These are phyloP conservation scores for Paracentrotus lividus DNA, from an alignment of 53 echinoderm and acorn worm species.

Conservation along the genomic window DNA sequence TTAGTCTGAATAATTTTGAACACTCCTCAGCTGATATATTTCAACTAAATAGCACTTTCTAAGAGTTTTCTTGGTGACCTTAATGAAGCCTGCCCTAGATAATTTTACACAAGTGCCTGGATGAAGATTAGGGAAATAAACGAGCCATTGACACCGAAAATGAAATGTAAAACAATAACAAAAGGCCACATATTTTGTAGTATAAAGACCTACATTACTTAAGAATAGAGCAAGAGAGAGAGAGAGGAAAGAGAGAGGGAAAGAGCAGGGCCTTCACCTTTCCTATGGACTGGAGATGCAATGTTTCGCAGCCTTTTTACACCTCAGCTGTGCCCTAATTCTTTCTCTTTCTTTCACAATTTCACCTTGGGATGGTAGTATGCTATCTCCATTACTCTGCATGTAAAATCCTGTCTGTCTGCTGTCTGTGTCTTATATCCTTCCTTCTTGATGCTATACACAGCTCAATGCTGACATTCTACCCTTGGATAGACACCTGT, in stretches of 20 bases:
- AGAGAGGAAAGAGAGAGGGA: not conserved
- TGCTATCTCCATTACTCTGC: conserved; percentile 55
- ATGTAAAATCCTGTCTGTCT: conserved; percentile 67
- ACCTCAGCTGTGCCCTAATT: conserved; percentile 14
- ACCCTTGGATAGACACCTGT: conserved; percentile 25
- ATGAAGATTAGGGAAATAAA: not conserved
- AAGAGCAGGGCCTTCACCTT: conserved; percentile 52
- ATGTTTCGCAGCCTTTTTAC: conserved; percentile 17
- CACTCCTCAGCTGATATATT: no score
- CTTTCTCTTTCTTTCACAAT: conserved; percentile 6
- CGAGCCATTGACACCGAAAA: no score
- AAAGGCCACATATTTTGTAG: not conserved
- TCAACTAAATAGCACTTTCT: no score
- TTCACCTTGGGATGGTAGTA: conserved; percentile 56
- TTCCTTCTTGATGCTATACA: conserved; percentile 52
- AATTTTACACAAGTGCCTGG: not conserved
- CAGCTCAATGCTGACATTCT: not conserved
- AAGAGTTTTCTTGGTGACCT: not conserved
- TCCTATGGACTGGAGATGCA: not conserved
- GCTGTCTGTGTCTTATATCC: conserved; percentile 57
- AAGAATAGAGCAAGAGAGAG: no score
- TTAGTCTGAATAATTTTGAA: no score
- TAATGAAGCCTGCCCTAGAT: not conserved
- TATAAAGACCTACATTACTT: conserved; percentile 27
- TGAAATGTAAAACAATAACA: not conserved